phyloP scores from a whole-genome alignment of 2,797 vertebrate genomes.

The Aythya fuligula region DNA sequence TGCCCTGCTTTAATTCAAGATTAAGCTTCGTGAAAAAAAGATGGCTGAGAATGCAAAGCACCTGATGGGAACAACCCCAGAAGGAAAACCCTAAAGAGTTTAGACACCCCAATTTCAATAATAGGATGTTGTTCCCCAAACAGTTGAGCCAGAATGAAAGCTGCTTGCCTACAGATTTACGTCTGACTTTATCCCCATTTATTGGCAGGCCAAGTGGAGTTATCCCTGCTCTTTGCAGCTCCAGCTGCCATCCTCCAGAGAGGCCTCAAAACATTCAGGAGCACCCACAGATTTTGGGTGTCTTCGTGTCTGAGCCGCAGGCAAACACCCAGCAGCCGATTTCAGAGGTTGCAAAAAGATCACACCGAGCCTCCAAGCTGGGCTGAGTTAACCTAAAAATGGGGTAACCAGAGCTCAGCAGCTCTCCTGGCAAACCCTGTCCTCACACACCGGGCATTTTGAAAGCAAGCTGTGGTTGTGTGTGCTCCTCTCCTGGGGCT shows the following conservation, averaged over 20 bases:
- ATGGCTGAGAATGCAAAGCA: neutral
- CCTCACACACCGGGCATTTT: neutral
- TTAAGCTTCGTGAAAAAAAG: neutral
- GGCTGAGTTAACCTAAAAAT: neutral
- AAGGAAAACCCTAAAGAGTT: neutral
- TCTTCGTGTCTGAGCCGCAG: neutral
- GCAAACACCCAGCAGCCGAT: neutral
- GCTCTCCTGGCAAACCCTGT: neutral
- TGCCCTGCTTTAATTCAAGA: neutral
- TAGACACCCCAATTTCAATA: neutral
- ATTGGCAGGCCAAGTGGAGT: neutral
- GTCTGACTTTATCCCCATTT: neutral
- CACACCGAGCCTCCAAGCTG: neutral
- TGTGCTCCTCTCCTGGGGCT: neutral
- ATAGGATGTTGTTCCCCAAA: rapidly evolving
- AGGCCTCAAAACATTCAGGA: neutral
- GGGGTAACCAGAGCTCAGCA: neutral
- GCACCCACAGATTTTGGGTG: neutral
- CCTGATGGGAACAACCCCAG: neutral
- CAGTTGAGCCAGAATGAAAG: neutral
- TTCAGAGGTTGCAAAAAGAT: neutral
- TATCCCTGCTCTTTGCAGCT: neutral
- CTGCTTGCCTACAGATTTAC: rapidly evolving
- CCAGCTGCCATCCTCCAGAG: neutral
- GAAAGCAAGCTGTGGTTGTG: neutral